Evolutionary conservation across 23 tunicate genomes (phyloP).

Genomic region (Styela clava): DNA sequence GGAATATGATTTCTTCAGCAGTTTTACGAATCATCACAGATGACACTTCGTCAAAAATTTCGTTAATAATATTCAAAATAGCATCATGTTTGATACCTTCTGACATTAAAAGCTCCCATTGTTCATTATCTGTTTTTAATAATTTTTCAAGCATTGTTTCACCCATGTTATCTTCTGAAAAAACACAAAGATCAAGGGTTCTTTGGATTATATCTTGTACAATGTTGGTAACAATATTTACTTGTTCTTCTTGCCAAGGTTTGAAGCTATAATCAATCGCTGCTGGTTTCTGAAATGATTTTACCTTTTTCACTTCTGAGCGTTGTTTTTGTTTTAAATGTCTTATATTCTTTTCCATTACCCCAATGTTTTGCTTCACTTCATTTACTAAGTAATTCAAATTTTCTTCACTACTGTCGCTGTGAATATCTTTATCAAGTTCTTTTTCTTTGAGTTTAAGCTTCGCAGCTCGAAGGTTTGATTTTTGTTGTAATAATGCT

Average conservation of each 20-base stretch:
- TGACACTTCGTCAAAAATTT: constrained; percentile 28
- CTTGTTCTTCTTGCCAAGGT: constrained; percentile 29
- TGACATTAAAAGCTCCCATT: constrained; percentile 24
- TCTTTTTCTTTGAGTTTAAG: background rate
- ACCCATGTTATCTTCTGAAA: constrained; percentile 8
- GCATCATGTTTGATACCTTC: constrained; percentile 21
- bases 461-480: constrained; percentile 8
- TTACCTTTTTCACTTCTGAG: background rate
- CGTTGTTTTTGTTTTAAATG: constrained; percentile 16
- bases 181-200: constrained; percentile 22
- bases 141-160: constrained; percentile 23
- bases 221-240: constrained; percentile 28
- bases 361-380: constrained; percentile 32
- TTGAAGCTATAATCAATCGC: constrained; percentile 30
- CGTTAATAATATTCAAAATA: constrained; percentile 19
- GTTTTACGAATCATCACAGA: constrained; percentile 7
- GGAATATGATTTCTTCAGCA: constrained; percentile 37
- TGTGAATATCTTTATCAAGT: background rate
- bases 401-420: constrained; percentile 31
- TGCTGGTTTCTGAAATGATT: background rate
- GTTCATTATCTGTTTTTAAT: constrained; percentile 38
- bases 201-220: constrained; percentile 26
- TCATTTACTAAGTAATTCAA: constrained; percentile 22
- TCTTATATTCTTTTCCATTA: constrained; percentile 32
- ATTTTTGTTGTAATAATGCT: constrained; percentile 27